Base-by-base conservation (phyloP, 2,888 invertebrate species). In the Drosophila paucipuncta region DNA sequence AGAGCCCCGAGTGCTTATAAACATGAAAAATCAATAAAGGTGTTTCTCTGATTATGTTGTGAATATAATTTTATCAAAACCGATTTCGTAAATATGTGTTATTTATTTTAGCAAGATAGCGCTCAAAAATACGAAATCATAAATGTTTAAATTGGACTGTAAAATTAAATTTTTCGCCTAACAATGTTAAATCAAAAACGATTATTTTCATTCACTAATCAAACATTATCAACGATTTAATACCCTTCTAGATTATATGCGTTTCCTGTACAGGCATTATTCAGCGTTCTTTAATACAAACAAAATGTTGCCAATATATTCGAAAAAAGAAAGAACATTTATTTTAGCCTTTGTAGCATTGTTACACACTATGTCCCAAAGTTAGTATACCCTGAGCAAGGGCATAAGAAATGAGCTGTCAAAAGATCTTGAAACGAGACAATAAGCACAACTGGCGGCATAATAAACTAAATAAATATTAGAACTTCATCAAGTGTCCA, bases 401-500 rank as follows among this genome's bases (percentile, higher is more conserved):
- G 10, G 18, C 18, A 31, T 7, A 31, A 80, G 71, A 75, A 74
- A 83, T 78, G 75, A 89, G 73, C 84, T 81, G 84, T 85, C 82
- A 84, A 63, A 58, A 69, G 64, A 62, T 76, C 55, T 61, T 39
- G 49, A 57, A 68, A 63, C 41, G 47, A 39, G 52, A 59, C 71
- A 60, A 66, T 75, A 61, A 59, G 54, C 61, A 57, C 72, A 74
- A 65, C 67, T 73, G 78, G 64, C 68, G 69, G 73, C 63, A 80
- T 80, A 78, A 85, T 76, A 81, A 76, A 65, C 78, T 67, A 76
- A 82, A 83, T 82, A 91, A 91, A 91, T 91, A 87, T 82, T 78
- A 78, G 76, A 85, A 82, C 83, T 91, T 82, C 77, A 78, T 91
- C 90, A 91, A 76, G 70, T 76, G 76, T 74, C 83, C 79, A 59